Evolutionary conservation across 2,888 invertebrate species (phyloP), one percentile per base, ranked within the genome.

Genomic region (Amaurobius ferox): DNA sequence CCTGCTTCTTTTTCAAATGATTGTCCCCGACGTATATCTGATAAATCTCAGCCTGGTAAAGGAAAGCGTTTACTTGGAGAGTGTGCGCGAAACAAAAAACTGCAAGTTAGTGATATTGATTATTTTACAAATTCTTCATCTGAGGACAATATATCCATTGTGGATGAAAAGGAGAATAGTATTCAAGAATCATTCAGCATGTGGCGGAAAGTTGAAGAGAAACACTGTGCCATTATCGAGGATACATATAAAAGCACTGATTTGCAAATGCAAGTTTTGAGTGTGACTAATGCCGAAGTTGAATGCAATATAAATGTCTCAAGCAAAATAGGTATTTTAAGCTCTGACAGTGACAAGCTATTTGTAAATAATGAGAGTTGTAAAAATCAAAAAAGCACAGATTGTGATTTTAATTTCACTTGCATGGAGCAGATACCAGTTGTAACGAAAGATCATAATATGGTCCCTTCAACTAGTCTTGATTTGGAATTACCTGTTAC

Each of bases 201-300:
- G 86, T 86, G 86, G 86, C 39, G 86, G 28, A 86, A 86, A 30
- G 86, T 86, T 2, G 86, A 86, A 64, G 86, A 86, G 35, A 76
- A 77, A 30, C 86, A 86, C 3, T 79, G 86, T 64, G 74, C 79
- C 40, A 66, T 76, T 30, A 39, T 79, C 5, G 86, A 68, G 26
- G 86, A 86, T 7, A 39, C 48, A 2, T 71, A 44, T 16, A 70
- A 83, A 29, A 40, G 26, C 26, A 16, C 19, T 6, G 64, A 64
- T 29, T 26, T 68, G n/a, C 64, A 72, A 11, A 39, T 72, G 62
- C 78, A 78, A 11, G 67, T 71, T n/a, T 64, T 79, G 23, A 79
- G 73, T 55, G 76, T 76, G 9, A 79, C 79, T 1, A 79, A 86
- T 39, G 79, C 79, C 7, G 86, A 86, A 74, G 86, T 86, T 9